phyloP scores from a whole-genome alignment of 1,140 invertebrate species.

The Trichonephila inaurata region DNA sequence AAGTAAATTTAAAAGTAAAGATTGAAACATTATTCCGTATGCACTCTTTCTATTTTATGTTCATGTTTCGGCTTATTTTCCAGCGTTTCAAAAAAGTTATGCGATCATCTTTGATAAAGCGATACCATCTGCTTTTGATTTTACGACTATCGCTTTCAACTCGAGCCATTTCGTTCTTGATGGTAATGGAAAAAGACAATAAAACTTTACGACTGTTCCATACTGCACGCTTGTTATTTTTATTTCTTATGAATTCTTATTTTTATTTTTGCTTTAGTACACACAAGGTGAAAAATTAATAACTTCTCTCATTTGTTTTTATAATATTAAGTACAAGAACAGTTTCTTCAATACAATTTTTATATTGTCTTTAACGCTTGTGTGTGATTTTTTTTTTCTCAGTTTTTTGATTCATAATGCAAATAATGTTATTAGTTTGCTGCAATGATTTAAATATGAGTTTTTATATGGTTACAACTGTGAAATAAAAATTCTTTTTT shows the following conservation, averaged over 20 bases:
- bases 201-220: background rate
- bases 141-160: background rate
- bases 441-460: too few relatives aligned
- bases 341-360: too few relatives aligned
- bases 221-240: background rate
- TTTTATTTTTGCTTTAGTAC: background rate
- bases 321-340: too few relatives aligned
- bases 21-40: too few relatives aligned
- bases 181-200: slow-evolving; percentile 1
- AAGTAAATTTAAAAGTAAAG: too few relatives aligned
- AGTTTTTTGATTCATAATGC: too few relatives aligned
- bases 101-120: background rate
- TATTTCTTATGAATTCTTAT: background rate
- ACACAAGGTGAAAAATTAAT: background rate
- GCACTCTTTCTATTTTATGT: too few relatives aligned
- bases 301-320: background rate
- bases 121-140: background rate
- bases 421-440: too few relatives aligned
- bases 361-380: too few relatives aligned
- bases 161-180: background rate
- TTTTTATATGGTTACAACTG: too few relatives aligned
- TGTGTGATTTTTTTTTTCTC: too few relatives aligned
- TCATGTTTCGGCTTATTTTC: background rate
- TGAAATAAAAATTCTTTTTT: too few relatives aligned
- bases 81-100: background rate